These are phyloP conservation scores for Propithecus coquereli DNA, from an alignment of 2,113 vertebrate species.

Conservation along the genomic window DNA sequence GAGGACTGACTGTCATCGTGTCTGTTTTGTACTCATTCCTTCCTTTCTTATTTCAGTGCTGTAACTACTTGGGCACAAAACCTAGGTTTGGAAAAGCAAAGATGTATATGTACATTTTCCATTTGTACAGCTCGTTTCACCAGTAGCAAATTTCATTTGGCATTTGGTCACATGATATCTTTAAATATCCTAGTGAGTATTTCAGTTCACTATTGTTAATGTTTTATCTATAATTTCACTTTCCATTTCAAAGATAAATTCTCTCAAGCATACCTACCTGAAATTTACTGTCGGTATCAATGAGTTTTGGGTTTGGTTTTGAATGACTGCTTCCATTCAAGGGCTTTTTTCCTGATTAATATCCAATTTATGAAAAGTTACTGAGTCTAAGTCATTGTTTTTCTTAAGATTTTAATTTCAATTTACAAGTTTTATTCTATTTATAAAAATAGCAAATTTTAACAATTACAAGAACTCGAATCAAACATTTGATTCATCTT, in stretches of 20 bases:
- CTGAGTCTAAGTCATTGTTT: not conserved
- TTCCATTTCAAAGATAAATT: slow-evolving; percentile 23
- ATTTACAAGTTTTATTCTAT: not conserved
- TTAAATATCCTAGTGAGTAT: not conserved
- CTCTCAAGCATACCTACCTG: not conserved
- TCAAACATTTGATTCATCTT: slow-evolving; percentile 4
- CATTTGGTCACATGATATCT: not conserved
- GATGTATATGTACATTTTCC: not conserved
- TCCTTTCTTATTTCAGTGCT: not conserved
- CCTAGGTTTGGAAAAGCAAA: not conserved
- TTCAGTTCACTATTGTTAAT: not conserved
- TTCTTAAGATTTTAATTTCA: not conserved
- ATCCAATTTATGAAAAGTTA: not conserved
- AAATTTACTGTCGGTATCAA: not conserved
- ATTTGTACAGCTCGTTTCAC: not conserved
- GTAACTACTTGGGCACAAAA: not conserved
- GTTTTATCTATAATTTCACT: slow-evolving; percentile 1
- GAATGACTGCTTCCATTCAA: not conserved
- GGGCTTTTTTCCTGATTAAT: not conserved
- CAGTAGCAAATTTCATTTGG: not conserved
- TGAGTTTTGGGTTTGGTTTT: not conserved
- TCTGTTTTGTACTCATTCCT: not conserved
- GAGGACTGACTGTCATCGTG: not conserved
- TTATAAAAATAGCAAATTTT: slow-evolving; percentile 2
- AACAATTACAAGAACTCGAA: slow-evolving; percentile 3